Evolutionary conservation across 2,888 invertebrate species (phyloP).

Genomic region (Branchipolynoe longqiensis): DNA sequence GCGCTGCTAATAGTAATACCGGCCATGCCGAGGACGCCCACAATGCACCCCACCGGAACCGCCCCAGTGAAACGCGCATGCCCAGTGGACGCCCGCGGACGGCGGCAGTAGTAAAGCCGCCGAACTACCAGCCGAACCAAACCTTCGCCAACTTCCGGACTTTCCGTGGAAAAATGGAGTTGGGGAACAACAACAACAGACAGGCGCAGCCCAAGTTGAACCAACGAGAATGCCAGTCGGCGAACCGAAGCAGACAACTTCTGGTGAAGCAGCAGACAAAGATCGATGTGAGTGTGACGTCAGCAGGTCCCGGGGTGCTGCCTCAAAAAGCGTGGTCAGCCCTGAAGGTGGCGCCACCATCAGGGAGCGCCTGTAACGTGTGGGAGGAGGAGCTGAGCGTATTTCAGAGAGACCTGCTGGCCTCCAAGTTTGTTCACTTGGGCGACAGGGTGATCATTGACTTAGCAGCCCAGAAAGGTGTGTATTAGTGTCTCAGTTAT

Average conservation of each 20-base stretch:
- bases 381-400: constrained; percentile 9
- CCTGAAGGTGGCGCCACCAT: constrained; percentile 10
- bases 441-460: constrained; percentile 72
- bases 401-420: constrained; percentile 70
- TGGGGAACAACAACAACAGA: neutral
- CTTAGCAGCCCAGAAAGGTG: constrained; percentile 62
- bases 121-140: neutral
- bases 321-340: neutral
- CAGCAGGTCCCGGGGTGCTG: neutral
- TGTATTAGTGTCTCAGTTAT: no score
- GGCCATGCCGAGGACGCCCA: neutral
- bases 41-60: no score
- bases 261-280: neutral
- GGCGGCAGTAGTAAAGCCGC: neutral
- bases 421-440: constrained; percentile 70
- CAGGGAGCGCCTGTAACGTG: constrained; percentile 4
- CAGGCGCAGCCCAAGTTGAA: neutral
- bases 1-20: neutral
- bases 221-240: neutral
- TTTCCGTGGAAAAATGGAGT: neutral
- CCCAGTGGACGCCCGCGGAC: neutral
- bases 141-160: constrained; percentile 22
- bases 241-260: neutral
- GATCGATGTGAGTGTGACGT: neutral
- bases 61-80: no score